phyloP scores from a whole-genome alignment of 1,140 invertebrate genomes.

The Neodiprion virginianus region DNA sequence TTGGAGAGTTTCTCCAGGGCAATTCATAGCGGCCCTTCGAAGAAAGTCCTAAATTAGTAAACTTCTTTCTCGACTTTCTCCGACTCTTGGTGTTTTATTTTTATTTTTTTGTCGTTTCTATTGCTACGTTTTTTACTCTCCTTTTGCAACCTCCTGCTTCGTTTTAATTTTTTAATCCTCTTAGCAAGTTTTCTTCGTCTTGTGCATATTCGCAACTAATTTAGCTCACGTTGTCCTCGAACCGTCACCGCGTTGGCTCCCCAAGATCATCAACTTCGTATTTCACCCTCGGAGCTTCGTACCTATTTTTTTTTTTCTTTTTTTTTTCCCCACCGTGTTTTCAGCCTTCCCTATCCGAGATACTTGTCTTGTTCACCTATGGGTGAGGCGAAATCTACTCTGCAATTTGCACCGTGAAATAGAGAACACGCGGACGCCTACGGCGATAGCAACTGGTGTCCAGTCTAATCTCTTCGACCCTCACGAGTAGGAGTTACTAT shows the following conservation, averaged over 20 bases:
- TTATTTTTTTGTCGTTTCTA: too few relatives aligned
- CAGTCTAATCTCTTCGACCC: neutral
- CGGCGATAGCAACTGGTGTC: slow-evolving; percentile 6
- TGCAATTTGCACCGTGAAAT: neutral
- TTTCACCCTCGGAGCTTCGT: neutral
- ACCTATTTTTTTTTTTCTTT: neutral
- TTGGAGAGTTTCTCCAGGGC: too few relatives aligned
- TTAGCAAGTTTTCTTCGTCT: neutral
- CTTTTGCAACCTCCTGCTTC: neutral
- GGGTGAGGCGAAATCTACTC: neutral
- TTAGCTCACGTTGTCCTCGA: neutral
- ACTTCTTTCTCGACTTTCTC: slow-evolving; percentile 2
- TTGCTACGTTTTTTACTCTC: neutral
- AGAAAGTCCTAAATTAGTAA: neutral
- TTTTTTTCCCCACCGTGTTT: too few relatives aligned
- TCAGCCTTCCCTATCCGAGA: too few relatives aligned
- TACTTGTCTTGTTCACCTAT: too few relatives aligned
- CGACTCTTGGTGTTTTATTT: too few relatives aligned
- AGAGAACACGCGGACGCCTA: neutral
- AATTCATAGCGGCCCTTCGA: neutral
- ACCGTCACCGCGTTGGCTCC: neutral
- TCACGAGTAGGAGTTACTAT: neutral
- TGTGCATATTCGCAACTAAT: neutral
- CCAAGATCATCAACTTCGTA: neutral
- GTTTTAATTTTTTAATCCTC: slow-evolving; percentile 2